Percentiles rank a stretch among this genome's conserved stretches.
These are phyloP conservation scores for Odontocolon sp. DNA, from an alignment of 2,888 invertebrate species.

Conservation along the genomic window DNA sequence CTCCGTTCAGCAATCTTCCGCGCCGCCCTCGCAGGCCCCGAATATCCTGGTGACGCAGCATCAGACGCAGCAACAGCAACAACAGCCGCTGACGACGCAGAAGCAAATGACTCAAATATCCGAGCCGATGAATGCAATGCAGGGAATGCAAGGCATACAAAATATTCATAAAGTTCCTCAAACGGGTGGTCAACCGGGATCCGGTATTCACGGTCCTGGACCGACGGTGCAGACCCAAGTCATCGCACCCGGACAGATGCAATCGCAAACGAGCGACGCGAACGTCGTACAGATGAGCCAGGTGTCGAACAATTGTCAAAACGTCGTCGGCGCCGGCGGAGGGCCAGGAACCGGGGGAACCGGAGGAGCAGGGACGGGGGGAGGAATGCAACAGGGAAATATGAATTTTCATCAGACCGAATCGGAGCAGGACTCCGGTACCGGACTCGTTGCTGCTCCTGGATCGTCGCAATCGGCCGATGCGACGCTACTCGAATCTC, in stretches of 20 bases:
- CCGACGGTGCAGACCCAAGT: slow-evolving; percentile 77
- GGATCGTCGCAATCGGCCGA: slow-evolving; percentile 71
- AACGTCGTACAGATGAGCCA: slow-evolving; percentile 72
- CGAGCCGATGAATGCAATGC: slow-evolving; percentile 75
- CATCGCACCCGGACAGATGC: slow-evolving; percentile 81
- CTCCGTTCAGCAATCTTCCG: slow-evolving; percentile 68
- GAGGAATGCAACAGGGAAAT: slow-evolving; percentile 55
- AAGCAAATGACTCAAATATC: slow-evolving; percentile 73
- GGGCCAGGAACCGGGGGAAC: too few relatives aligned
- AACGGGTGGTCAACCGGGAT: slow-evolving; percentile 67
- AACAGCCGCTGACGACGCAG: slow-evolving; percentile 77
- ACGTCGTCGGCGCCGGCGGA: slow-evolving; percentile 62
- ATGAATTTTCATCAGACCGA: slow-evolving; percentile 68
- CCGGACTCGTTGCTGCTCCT: slow-evolving; percentile 73
- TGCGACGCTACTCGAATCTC: slow-evolving; percentile 78
- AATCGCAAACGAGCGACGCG: slow-evolving; percentile 81
- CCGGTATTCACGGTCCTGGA: slow-evolving; percentile 69
- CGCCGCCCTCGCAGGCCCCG: slow-evolving; percentile 71
- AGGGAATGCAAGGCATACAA: slow-evolving; percentile 76
- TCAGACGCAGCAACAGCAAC: slow-evolving; percentile 81
- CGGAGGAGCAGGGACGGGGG: too few relatives aligned
- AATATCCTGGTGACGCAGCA: slow-evolving; percentile 74
- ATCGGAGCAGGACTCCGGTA: slow-evolving; percentile 70
- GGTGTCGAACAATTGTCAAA: slow-evolving; percentile 73
- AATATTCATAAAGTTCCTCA: slow-evolving; percentile 79